Conservation (phyloP, 2,113 vertebrate species). For the Mastomys coucha region DNA sequence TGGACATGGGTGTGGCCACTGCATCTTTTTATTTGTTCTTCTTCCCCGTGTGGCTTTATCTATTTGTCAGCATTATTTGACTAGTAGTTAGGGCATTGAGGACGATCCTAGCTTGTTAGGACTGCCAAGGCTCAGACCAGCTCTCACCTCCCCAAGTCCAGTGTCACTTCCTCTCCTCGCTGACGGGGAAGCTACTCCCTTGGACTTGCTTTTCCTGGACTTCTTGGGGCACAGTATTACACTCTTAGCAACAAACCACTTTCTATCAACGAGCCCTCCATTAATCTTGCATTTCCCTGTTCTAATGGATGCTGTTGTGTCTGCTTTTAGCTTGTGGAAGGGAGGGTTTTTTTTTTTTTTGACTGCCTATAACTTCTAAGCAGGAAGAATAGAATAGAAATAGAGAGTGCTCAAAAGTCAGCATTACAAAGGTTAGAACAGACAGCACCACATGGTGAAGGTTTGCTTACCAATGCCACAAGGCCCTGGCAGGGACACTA, state of each 20-base stretch:
- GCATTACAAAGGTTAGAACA: not conserved
- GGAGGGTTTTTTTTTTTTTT: not conserved
- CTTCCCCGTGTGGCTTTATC: not conserved
- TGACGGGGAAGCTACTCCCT: not conserved
- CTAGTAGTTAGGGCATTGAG: too few species aligned
- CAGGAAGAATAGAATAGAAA: not conserved
- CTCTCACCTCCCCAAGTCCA: not conserved
- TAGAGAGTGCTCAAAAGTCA: not conserved
- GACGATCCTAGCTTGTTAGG: not conserved
- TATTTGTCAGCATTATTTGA: not conserved
- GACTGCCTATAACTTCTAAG: not conserved
- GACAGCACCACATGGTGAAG: not conserved
- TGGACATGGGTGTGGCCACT: too few species aligned
- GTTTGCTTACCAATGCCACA: too few species aligned
- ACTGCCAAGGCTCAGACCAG: not conserved
- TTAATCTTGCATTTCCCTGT: not conserved
- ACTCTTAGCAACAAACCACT: not conserved
- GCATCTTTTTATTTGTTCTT: not conserved
- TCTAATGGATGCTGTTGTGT: not conserved
- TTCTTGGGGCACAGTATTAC: not conserved
- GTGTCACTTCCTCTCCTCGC: too few species aligned
- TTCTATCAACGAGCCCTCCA: not conserved
- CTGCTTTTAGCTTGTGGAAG: not conserved
- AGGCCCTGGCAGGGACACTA: not conserved
- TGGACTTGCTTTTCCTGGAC: not conserved